Percentiles rank a stretch among this genome's conserved stretches.
These are phyloP conservation scores for Tokudaia muenninki DNA, from an alignment of 2,797 vertebrate genomes.

Conservation along the genomic window DNA sequence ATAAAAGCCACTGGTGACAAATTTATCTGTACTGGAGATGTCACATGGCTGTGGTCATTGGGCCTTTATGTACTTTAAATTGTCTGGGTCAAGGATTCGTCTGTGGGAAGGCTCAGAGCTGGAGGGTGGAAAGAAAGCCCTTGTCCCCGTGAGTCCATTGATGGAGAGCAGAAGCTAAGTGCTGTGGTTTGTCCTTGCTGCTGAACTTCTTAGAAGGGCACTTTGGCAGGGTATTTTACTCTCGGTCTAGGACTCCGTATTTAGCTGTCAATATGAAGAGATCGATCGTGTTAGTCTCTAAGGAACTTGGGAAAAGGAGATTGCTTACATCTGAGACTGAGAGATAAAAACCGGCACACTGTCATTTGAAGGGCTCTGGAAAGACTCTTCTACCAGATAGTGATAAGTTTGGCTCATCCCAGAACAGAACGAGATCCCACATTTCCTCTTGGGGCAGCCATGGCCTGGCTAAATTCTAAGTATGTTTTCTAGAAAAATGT, in stretches of 20 bases:
- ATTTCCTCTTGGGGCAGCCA: neutral
- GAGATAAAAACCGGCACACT: slow-evolving; percentile 29
- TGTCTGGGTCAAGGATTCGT: slow-evolving; percentile 23
- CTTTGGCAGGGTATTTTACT: neutral
- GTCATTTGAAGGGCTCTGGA: neutral
- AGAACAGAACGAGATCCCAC: neutral
- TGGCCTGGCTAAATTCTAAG: neutral
- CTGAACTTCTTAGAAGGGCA: neutral
- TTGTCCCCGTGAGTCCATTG: neutral
- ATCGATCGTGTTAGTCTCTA: neutral
- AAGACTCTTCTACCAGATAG: neutral
- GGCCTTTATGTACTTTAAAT: neutral
- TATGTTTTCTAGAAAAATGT: neutral
- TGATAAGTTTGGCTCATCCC: neutral
- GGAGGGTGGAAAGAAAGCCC: neutral
- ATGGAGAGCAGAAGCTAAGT: neutral
- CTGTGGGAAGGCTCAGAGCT: neutral
- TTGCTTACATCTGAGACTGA: neutral
- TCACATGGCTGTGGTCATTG: neutral
- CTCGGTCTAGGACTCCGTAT: neutral
- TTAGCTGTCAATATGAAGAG: slow-evolving; percentile 14
- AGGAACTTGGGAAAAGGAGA: neutral
- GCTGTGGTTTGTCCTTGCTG: neutral
- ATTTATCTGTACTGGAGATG: neutral
- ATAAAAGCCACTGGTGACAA: neutral